Base-by-base conservation (phyloP, 2,888 invertebrate genomes). In the Ischnura elegans region DNA sequence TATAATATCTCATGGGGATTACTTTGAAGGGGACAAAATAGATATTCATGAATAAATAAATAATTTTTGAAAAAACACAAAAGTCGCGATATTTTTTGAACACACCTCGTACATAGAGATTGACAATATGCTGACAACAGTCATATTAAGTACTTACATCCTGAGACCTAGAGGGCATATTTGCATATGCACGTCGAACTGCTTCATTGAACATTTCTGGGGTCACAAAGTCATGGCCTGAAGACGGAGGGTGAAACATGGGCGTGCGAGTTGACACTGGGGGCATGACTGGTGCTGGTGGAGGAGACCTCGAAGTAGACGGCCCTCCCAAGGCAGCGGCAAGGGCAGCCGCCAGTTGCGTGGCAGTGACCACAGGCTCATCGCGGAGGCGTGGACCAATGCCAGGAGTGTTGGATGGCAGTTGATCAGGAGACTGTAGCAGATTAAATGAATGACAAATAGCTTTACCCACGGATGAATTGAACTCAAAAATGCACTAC, bases 161-260 rank as follows among this genome's bases (percentile, higher is more conserved):
- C 19, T 55, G 43, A 61, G 90, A 90, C 61, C 90, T 42, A 66
- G 90, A 55, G n/a, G 90, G 43, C 90, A 90, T 90, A 36, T 90
- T 90, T 45, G 90, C 90, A 90, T 90, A 90, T 36, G 90, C 90
- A 66, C 90, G 61, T 8, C 45, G 90, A n/a, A 90, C 90, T 61
- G 90, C 90, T 66, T 90, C 90, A 66, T 90, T 90, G n/a, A 90
- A 90, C 90, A 90, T 90, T 66, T 90, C 90, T 45, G 90, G 90
- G 42, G 90, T 90, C 61, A 90, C 90, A 90, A 90, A 61, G 45
- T 90, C 90, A 61, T 90, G 90, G 0, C 90, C 90, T 13, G 61
- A 16, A 25, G 90, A 61, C 45, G 90, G n/a, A 3, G 90, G 90
- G 43, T 90, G 90, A 43, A 90, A 90, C 43, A 90, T 90, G 25